A percentile compares a stretch with the other conserved stretches of the same genome.
phyloP scores from a whole-genome alignment of 2,113 vertebrate species.

The Cryptotis parvus region DNA sequence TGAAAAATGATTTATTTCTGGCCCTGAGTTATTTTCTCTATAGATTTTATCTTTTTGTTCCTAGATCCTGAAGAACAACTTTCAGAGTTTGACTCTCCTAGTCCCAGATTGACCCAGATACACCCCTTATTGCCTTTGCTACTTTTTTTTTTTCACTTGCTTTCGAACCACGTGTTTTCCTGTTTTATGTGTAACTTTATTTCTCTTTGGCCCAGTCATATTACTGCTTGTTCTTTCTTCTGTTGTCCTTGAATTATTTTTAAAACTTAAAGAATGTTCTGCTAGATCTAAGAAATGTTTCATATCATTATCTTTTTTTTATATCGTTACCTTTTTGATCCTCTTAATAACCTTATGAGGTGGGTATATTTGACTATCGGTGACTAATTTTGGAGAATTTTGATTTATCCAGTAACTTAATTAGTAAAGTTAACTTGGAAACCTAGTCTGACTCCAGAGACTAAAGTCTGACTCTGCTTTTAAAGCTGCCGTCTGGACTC shows the following conservation, averaged over 20 bases:
- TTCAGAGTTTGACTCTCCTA: conserved; percentile 14
- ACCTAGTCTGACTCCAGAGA: conserved; percentile 17
- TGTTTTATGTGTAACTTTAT: conserved; percentile 33
- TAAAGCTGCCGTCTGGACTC: conserved; percentile 55
- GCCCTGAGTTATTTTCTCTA: not conserved
- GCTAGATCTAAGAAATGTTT: conserved; percentile 46
- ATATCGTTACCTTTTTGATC: not conserved
- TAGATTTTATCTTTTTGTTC: conserved; percentile 36
- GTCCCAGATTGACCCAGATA: not conserved
- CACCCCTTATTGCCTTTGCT: conserved; percentile 25
- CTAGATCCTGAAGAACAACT: conserved; percentile 17
- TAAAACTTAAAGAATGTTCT: conserved; percentile 53
- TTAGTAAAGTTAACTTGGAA: conserved; percentile 44
- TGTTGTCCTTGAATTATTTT: conserved; percentile 54
- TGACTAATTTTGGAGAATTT: conserved; percentile 58
- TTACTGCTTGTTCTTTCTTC: conserved; percentile 51
- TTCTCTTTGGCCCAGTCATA: conserved; percentile 38
- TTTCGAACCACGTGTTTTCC: conserved; percentile 20
- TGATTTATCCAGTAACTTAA: not conserved
- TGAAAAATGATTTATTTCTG: conserved; percentile 11
- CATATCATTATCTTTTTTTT: conserved; percentile 7
- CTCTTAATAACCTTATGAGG: conserved; percentile 54
- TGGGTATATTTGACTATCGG: conserved; percentile 64
- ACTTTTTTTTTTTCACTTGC: conserved; percentile 12
- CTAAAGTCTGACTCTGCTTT: conserved; percentile 4